Evolutionary conservation across 2,113 vertebrate genomes (phyloP), one percentile per base, ranked within the genome.

Genomic region (Chlorodrepanis virens): DNA sequence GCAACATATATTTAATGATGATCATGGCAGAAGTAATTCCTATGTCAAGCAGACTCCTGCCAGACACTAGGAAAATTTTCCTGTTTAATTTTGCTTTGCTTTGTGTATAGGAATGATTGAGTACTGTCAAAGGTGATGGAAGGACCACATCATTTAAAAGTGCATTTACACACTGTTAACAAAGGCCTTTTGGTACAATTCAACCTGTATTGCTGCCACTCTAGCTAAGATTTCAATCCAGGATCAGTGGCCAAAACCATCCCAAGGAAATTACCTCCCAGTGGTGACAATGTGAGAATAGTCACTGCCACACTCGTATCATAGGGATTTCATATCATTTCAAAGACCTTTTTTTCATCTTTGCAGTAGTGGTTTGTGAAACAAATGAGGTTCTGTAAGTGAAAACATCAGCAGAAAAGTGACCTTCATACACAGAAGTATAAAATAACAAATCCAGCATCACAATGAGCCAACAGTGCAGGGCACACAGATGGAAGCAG

Each of bases 401-500:
- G 86, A 97, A 96, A 97, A 90, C 83, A 92, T 89, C 78, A 94
- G 70, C 40, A 89, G 68, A 87, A 39, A 72, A 80, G 56, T 74
- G 89, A 93, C 87, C 84, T 96, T 90, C 87, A 74, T 83, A 80
- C 39, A 61, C 0, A 87, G 40, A 89, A 42, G 56, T 80, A 96
- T 92, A 89, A 95, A 96, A 95, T 83, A 96, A 92, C 77, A 91
- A 96, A 90, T 91, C 75, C 70, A 90, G 52, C 59, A 89, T 69
- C 1, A 4, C 77, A 89, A 81, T 9, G n/a, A 94, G 61, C 87
- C 83, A 96, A 42, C 56, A 86, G 54, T 35, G 20, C 50, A 83
- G 72, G 72, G 83, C 67, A 88, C 70, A 45, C 54, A 83, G 78
- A 95, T 79, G 65, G 56, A 91, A 89, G 37, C 70, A 93, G 78